Evolutionary conservation across 2,888 invertebrate species (phyloP).

Genomic region (Machimus atricapillus): DNA sequence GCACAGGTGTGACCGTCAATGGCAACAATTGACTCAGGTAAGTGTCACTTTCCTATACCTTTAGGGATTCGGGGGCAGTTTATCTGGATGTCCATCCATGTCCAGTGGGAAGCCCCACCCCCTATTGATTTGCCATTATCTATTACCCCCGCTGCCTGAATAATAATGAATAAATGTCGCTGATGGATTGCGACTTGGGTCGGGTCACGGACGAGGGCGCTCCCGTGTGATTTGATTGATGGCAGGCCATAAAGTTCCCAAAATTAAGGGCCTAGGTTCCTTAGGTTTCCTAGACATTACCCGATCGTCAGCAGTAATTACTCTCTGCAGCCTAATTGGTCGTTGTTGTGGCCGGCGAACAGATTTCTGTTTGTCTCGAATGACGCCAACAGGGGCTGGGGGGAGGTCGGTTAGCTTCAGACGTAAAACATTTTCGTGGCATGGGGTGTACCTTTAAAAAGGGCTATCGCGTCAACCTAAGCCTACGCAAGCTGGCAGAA

Average conservation of each 20-base stretch:
- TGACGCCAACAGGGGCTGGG: neutral
- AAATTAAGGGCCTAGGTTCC: neutral
- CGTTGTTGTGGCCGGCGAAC: neutral
- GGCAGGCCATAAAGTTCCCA: neutral
- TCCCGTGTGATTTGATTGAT: neutral
- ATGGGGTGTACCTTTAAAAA: neutral
- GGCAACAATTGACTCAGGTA: slow-evolving; percentile 46
- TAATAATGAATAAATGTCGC: neutral
- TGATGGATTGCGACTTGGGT: neutral
- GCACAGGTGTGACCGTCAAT: slow-evolving; percentile 43
- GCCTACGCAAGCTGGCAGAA: neutral
- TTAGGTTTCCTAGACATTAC: neutral
- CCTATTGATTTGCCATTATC: neutral
- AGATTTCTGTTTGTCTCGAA: neutral
- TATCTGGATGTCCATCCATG: neutral
- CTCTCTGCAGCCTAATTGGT: neutral
- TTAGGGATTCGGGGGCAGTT: neutral
- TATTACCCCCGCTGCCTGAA: neutral
- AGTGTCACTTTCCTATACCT: neutral
- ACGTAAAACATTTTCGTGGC: neutral
- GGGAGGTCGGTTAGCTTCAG: neutral
- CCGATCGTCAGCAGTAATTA: neutral
- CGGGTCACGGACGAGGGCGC: neutral
- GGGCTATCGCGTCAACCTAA: neutral
- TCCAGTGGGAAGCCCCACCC: neutral